A percentile compares a stretch with the other conserved stretches of the same genome.
These are phyloP conservation scores for Rhineura floridana DNA, from an alignment of 2,113 vertebrate genomes.

Conservation along the genomic window DNA sequence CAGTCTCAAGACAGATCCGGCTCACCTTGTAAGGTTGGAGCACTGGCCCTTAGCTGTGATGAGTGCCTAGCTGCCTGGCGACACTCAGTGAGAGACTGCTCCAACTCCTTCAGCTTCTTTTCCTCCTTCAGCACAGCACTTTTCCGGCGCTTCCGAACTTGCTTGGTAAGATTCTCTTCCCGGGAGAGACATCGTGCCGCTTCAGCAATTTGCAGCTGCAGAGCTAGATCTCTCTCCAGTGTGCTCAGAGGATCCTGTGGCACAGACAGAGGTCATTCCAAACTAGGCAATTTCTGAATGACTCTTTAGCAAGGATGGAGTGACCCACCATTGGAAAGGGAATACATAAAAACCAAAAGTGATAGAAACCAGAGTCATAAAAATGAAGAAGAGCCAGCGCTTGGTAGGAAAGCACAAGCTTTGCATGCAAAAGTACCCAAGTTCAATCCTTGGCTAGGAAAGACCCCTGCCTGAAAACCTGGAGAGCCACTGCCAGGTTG, in stretches of 20 bases:
- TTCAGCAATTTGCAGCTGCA: constrained; percentile 89
- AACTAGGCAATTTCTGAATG: background rate
- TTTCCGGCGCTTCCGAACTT: constrained; percentile 84
- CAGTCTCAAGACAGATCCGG: background rate
- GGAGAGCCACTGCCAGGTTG: too few species aligned
- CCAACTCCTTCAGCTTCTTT: constrained; percentile 86
- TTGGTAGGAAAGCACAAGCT: background rate
- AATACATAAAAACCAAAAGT: too few species aligned
- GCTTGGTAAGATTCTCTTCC: constrained; percentile 85
- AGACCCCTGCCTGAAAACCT: background rate
- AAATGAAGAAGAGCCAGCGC: background rate
- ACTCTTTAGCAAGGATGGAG: background rate
- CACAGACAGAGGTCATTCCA: background rate
- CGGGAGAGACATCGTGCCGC: constrained; percentile 83
- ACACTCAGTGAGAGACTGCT: constrained; percentile 80
- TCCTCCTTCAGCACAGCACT: constrained; percentile 84
- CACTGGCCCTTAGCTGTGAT: background rate
- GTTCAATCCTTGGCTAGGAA: background rate
- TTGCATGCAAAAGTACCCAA: background rate
- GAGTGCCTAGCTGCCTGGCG: constrained; percentile 68
- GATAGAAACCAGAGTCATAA: too few species aligned
- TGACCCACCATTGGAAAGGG: background rate
- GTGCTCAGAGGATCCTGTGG: constrained; percentile 82
- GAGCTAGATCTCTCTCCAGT: constrained; percentile 85
- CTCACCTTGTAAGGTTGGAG: constrained; percentile 60